Conservation (phyloP, 2,113 vertebrate species). For the Channa argus region DNA sequence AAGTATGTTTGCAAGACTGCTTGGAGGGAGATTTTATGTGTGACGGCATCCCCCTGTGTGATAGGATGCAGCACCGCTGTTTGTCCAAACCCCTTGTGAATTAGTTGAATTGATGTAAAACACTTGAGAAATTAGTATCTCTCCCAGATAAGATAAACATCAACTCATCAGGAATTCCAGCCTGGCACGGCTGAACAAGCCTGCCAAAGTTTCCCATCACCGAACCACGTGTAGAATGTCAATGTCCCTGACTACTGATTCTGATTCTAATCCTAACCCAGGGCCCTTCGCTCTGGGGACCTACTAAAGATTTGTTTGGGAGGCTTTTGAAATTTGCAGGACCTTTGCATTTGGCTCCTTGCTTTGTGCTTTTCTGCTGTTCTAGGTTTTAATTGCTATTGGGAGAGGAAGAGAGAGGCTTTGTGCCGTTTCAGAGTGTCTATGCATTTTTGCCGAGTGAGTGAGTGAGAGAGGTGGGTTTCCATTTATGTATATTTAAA, state of each 20-base stretch:
- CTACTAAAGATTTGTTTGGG: constrained; percentile 75
- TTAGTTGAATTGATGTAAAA: constrained; percentile 69
- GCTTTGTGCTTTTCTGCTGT: constrained; percentile 68
- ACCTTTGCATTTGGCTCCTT: constrained; percentile 82
- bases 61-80: constrained; percentile 43
- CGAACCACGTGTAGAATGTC: constrained; percentile 59
- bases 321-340: constrained; percentile 86
- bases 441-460: not conserved
- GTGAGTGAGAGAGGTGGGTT: no score
- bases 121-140: constrained; percentile 69
- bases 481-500: no score
- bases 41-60: constrained; percentile 29
- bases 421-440: constrained; percentile 31
- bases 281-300: constrained; percentile 54
- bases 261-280: constrained; percentile 59
- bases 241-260: constrained; percentile 67
- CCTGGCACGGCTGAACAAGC: constrained; percentile 39
- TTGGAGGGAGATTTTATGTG: not conserved
- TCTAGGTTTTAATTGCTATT: constrained; percentile 85
- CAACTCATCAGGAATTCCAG: constrained; percentile 71
- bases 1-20: constrained; percentile 7
- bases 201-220: constrained; percentile 69
- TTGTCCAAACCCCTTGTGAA: constrained; percentile 53
- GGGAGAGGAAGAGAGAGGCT: constrained; percentile 52
- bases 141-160: constrained; percentile 68